phyloP scores from a whole-genome alignment of 2,888 invertebrate genomes.

The Lobophora halterata region DNA sequence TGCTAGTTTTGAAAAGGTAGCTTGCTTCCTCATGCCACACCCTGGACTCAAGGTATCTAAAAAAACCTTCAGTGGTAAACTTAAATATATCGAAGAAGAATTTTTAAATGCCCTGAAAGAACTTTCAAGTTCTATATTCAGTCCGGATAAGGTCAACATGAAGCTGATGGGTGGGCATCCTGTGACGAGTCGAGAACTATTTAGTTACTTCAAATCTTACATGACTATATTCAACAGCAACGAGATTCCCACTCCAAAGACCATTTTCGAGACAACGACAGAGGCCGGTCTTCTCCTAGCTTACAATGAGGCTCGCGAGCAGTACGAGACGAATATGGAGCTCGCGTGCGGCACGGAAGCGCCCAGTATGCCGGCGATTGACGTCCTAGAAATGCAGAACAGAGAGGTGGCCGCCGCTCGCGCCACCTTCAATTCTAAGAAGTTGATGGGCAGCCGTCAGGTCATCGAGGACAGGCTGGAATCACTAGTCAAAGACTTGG shows the following conservation, averaged over 20 bases:
- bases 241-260: constrained; percentile 10
- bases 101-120: constrained; percentile 6
- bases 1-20: constrained; percentile 21
- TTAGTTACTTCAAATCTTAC: constrained; percentile 15
- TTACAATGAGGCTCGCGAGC: constrained; percentile 11
- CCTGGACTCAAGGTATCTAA: constrained; percentile 25
- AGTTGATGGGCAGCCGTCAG: too few species aligned
- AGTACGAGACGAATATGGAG: background rate
- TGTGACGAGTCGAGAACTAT: constrained; percentile 13
- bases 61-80: constrained; percentile 17
- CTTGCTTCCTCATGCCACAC: constrained; percentile 29
- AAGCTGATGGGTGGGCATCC: constrained; percentile 9
- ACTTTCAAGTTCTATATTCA: constrained; percentile 1
- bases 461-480: too few species aligned
- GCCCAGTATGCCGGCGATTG: constrained; percentile 10
- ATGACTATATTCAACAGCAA: constrained; percentile 16
- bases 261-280: constrained; percentile 17
- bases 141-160: constrained; percentile 6
- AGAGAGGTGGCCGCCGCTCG: constrained; percentile 12
- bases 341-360: background rate
- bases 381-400: constrained; percentile 11
- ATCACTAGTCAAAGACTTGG: too few species aligned
- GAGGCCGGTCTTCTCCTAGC: constrained; percentile 19
- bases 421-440: constrained; percentile 15
- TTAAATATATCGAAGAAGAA: background rate